A percentile compares a stretch with the other conserved stretches of the same genome.
These are phyloP conservation scores for Siniperca chuatsi DNA, from an alignment of 2,113 vertebrate species.

Conservation along the genomic window DNA sequence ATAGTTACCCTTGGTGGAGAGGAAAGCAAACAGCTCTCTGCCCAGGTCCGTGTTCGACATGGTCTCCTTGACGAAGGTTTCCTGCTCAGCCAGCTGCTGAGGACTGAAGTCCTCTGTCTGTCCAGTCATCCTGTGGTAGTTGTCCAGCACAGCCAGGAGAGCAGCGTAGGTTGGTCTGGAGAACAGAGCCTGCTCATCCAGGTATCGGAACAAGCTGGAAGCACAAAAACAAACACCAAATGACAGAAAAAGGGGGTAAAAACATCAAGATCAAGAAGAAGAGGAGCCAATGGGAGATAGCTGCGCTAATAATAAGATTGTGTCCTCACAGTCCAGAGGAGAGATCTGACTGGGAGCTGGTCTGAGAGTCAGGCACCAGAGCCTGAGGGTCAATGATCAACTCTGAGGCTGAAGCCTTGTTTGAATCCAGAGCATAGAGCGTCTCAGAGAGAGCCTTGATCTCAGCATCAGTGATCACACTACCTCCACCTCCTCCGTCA, in stretches of 20 bases:
- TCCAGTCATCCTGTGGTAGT: slow-evolving; percentile 89
- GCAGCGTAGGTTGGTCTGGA: slow-evolving; percentile 90
- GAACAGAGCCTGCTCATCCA: slow-evolving; percentile 89
- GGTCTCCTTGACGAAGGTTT: slow-evolving; percentile 86
- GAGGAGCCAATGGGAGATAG: background rate
- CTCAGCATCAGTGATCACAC: slow-evolving; percentile 83
- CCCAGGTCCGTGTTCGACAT: slow-evolving; percentile 90
- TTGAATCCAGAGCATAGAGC: slow-evolving; percentile 87
- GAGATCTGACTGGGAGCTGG: slow-evolving; percentile 76
- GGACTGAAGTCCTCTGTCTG: slow-evolving; percentile 84
- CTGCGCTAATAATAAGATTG: background rate
- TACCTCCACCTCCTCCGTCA: slow-evolving; percentile 9
- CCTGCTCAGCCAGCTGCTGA: slow-evolving; percentile 89
- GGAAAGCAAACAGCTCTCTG: slow-evolving; percentile 88
- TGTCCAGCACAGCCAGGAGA: slow-evolving; percentile 90
- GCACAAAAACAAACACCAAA: background rate
- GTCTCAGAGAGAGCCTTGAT: slow-evolving; percentile 88
- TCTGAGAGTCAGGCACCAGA: slow-evolving; percentile 75
- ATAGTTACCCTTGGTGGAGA: slow-evolving; percentile 86
- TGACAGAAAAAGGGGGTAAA: accelerated
- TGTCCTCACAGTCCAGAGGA: slow-evolving; percentile 85
- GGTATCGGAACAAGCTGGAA: slow-evolving; percentile 87
- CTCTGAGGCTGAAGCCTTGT: slow-evolving; percentile 86
- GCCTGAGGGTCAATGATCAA: slow-evolving; percentile 88
- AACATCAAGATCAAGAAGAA: background rate